Percentiles rank a stretch among this genome's conserved stretches.
These are phyloP conservation scores for Crematogaster levior DNA, from an alignment of 2,888 invertebrate species.

Conservation along the genomic window DNA sequence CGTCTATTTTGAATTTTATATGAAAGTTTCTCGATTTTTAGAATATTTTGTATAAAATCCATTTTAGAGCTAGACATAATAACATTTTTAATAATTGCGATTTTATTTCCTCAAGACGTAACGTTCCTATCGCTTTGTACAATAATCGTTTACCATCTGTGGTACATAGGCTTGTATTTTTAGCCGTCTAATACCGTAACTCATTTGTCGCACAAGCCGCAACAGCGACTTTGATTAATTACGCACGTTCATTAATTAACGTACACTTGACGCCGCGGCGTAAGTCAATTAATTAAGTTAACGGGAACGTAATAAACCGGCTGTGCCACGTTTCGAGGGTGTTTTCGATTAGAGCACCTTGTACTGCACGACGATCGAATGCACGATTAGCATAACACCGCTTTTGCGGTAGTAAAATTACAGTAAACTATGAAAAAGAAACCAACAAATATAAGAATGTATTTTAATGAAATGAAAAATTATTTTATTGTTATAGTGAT, in stretches of 20 bases:
- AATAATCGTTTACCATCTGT: slow-evolving; percentile 7
- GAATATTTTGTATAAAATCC: neutral
- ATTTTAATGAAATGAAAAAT: slow-evolving; percentile 5
- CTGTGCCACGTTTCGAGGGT: slow-evolving; percentile 43
- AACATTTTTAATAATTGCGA: slow-evolving; percentile 51
- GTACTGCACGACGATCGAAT: slow-evolving; percentile 59
- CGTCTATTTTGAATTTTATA: neutral
- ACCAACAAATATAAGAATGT: neutral
- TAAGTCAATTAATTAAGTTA: slow-evolving; percentile 68
- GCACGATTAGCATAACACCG: slow-evolving; percentile 64
- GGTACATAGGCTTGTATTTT: slow-evolving; percentile 28
- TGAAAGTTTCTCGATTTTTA: slow-evolving; percentile 13
- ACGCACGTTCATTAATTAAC: slow-evolving; percentile 64
- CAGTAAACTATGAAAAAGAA: neutral
- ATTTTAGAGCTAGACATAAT: neutral
- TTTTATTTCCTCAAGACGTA: neutral
- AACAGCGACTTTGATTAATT: slow-evolving; percentile 57
- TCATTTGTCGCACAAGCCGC: slow-evolving; percentile 47
- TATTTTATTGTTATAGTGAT: neutral
- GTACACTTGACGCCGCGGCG: slow-evolving; percentile 46
- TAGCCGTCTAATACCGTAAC: slow-evolving; percentile 45
- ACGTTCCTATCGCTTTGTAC: neutral
- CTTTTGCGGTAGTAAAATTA: slow-evolving; percentile 50
- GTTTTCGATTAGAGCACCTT: slow-evolving; percentile 59
- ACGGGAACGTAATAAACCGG: slow-evolving; percentile 64